Percentiles rank a stretch among this genome's conserved stretches.
phyloP scores from a whole-genome alignment of 2,888 invertebrate species.

The Standfussiana lucernea region DNA sequence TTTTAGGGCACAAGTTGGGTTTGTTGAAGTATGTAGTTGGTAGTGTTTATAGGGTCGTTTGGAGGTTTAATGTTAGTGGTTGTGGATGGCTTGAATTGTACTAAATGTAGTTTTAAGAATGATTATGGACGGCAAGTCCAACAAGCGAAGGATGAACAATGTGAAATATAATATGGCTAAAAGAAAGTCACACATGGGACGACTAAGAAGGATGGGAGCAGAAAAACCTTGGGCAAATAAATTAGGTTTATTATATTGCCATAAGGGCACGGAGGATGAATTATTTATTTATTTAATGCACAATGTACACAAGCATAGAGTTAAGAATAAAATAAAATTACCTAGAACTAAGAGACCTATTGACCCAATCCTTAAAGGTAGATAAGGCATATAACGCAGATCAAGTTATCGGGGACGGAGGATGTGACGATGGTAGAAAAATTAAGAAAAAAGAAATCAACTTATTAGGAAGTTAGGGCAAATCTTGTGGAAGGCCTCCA shows the following conservation, averaged over 20 bases:
- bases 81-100: background rate
- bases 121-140: background rate
- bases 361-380: background rate
- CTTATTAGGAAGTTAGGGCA: too few species aligned
- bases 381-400: background rate
- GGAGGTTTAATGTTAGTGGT: background rate
- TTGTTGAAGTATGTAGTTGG: conserved; percentile 10
- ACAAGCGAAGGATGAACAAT: background rate
- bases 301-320: too few species aligned
- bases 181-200: background rate
- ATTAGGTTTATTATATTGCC: background rate
- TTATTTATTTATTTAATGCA: too few species aligned
- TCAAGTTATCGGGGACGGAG: background rate
- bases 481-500: too few species aligned
- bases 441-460: too few species aligned
- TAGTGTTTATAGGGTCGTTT: conserved; percentile 31
- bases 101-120: background rate
- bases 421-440: too few species aligned
- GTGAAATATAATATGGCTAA: background rate
- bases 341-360: background rate
- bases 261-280: background rate
- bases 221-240: background rate
- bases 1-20: conserved; percentile 16
- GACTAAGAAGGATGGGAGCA: background rate
- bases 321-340: too few species aligned